These are phyloP conservation scores for Epinephelus awoara DNA, from an alignment of 2,797 vertebrate genomes.

Conservation along the genomic window DNA sequence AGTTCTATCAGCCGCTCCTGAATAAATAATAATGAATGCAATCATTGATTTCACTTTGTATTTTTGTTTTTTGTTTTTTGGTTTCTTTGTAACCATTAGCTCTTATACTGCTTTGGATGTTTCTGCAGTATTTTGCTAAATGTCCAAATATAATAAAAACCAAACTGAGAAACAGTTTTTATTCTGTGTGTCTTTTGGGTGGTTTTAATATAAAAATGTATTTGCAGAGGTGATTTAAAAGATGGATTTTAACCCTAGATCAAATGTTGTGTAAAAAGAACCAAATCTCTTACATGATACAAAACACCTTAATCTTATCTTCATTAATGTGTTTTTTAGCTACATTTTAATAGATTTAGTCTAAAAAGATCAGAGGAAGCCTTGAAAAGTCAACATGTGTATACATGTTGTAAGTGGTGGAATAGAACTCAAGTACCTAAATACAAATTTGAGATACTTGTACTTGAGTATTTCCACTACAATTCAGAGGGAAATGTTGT, in stretches of 20 bases:
- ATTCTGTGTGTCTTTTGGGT: neutral
- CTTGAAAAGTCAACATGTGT: neutral
- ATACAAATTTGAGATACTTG: neutral
- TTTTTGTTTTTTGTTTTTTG: conserved; percentile 65
- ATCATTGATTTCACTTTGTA: conserved; percentile 76
- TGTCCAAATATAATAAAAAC: conserved; percentile 85
- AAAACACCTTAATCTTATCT: neutral
- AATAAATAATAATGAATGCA: conserved; percentile 89
- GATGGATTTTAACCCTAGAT: neutral
- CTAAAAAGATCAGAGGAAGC: neutral
- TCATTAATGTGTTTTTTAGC: neutral
- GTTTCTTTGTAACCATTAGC: conserved; percentile 84
- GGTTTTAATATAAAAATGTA: neutral
- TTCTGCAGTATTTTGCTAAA: conserved; percentile 84
- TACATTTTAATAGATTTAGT: too few relatives aligned
- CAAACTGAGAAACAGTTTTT: conserved; percentile 70
- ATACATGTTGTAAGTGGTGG: neutral
- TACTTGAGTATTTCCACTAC: neutral
- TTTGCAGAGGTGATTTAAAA: neutral
- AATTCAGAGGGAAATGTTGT: neutral
- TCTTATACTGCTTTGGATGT: conserved; percentile 81
- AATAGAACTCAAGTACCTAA: neutral
- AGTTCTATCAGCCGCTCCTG: conserved; percentile 79
- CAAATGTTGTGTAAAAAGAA: too few relatives aligned
- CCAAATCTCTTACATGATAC: too few relatives aligned